These are phyloP conservation scores for Brenthis hecate DNA, from an alignment of 2,888 invertebrate genomes.

Conservation along the genomic window DNA sequence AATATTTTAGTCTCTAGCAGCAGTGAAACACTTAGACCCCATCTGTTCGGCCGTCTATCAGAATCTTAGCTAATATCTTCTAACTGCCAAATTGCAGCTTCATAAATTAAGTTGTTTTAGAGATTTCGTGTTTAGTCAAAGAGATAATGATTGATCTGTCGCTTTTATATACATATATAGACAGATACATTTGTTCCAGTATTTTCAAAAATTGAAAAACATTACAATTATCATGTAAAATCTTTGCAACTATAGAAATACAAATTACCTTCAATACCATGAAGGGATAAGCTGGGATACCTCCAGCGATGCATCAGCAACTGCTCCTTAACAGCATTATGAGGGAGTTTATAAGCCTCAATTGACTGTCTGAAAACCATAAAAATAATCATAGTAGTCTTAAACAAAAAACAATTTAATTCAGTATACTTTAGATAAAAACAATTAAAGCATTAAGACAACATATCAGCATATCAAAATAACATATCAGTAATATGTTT, in stretches of 20 bases:
- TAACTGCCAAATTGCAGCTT: no score
- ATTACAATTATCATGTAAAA: no score
- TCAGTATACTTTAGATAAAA: background rate
- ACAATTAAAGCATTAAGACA: background rate
- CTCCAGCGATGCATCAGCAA: constrained; percentile 98
- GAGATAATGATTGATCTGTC: no score
- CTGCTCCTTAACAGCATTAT: constrained; percentile 90
- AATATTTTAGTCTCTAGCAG: no score
- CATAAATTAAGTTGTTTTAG: no score
- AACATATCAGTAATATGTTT: background rate
- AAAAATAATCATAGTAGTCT: background rate
- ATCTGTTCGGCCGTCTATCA: no score
- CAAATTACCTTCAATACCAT: constrained; percentile 92
- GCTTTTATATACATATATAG: no score
- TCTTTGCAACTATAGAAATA: background rate
- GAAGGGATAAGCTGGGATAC: constrained; percentile 95
- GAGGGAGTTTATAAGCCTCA: constrained; percentile 86
- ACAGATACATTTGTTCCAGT: background rate
- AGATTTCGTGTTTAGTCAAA: no score
- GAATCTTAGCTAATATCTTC: no score
- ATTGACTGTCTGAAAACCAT: constrained; percentile 79
- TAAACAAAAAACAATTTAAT: background rate
- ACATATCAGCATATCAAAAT: background rate
- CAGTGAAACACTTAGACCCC: no score
- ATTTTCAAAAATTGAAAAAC: background rate